These are phyloP conservation scores for Gnatocerus cornutus DNA, from an alignment of 2,888 invertebrate species.

Conservation along the genomic window DNA sequence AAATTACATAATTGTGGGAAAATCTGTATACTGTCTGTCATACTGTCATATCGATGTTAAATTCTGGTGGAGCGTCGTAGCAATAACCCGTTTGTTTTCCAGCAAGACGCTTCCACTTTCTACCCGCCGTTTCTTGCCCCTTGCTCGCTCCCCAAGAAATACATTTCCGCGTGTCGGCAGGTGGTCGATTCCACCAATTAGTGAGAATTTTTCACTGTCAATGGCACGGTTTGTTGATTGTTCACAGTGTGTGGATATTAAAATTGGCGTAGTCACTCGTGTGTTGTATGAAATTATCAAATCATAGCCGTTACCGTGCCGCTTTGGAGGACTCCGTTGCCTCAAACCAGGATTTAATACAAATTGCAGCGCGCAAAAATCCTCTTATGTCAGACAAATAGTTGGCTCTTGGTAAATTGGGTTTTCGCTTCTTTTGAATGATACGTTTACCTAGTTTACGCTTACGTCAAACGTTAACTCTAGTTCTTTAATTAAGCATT, in stretches of 20 bases:
- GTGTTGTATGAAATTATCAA: slow-evolving; percentile 34
- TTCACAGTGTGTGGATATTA: slow-evolving; percentile 40
- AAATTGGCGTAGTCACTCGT: slow-evolving; percentile 41
- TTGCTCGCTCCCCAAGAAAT: background rate
- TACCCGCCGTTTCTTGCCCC: too few species aligned
- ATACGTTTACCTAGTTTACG: background rate
- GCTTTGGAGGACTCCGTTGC: slow-evolving; percentile 13
- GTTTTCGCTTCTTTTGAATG: background rate
- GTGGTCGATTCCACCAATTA: slow-evolving; percentile 29
- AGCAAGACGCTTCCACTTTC: too few species aligned
- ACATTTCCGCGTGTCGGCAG: slow-evolving; percentile 2
- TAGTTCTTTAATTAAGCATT: slow-evolving; percentile 12
- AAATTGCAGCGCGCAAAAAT: background rate
- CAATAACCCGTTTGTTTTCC: too few species aligned
- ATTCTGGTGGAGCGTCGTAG: too few species aligned
- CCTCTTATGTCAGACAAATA: slow-evolving; percentile 3
- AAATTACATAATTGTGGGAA: too few species aligned
- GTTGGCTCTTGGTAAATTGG: slow-evolving; percentile 12
- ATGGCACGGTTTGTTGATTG: slow-evolving; percentile 41
- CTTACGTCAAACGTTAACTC: slow-evolving; percentile 1
- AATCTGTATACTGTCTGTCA: too few species aligned
- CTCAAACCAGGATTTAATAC: background rate
- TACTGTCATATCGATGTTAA: too few species aligned
- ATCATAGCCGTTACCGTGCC: slow-evolving; percentile 32
- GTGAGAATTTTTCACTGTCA: slow-evolving; percentile 35